Percentiles rank a stretch among this genome's conserved stretches.
phyloP scores from a whole-genome alignment of 23 tunicate species.

The Trididemnum clinides region DNA sequence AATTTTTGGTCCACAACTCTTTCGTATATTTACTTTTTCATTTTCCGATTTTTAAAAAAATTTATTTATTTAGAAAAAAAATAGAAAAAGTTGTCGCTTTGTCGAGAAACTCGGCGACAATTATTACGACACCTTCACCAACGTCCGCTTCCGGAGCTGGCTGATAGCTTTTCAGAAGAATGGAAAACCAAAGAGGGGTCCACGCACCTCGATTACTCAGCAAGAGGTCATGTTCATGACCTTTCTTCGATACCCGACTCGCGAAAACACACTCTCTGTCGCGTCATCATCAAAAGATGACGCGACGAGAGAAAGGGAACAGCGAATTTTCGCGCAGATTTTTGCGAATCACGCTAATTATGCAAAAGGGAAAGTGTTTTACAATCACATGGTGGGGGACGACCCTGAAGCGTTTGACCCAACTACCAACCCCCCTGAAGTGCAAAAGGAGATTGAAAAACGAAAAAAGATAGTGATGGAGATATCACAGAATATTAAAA shows the following conservation, averaged over 20 bases:
- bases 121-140: constrained; percentile 19
- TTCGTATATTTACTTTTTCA: too few species aligned
- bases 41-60: too few species aligned
- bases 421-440: not conserved
- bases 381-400: not conserved
- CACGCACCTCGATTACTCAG: not conserved
- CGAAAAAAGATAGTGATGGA: not conserved
- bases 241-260: not conserved
- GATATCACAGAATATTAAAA: not conserved
- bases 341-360: not conserved
- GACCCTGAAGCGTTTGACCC: too few species aligned
- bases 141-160: not conserved
- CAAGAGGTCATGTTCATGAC: constrained; percentile 6
- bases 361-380: not conserved
- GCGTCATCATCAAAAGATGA: constrained; percentile 5
- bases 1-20: too few species aligned
- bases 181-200: constrained; percentile 14
- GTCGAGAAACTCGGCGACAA: constrained; percentile 1
- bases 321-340: not conserved
- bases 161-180: constrained; percentile 8
- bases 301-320: not conserved
- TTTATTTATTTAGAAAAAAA: not conserved
- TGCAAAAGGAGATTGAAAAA: not conserved
- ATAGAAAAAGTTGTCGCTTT: constrained; percentile 10
- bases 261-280: not conserved